Evolutionary conservation across 2,888 invertebrate genomes (phyloP), one percentile per base, ranked within the genome.

Genomic region (Apoderus coryli): DNA sequence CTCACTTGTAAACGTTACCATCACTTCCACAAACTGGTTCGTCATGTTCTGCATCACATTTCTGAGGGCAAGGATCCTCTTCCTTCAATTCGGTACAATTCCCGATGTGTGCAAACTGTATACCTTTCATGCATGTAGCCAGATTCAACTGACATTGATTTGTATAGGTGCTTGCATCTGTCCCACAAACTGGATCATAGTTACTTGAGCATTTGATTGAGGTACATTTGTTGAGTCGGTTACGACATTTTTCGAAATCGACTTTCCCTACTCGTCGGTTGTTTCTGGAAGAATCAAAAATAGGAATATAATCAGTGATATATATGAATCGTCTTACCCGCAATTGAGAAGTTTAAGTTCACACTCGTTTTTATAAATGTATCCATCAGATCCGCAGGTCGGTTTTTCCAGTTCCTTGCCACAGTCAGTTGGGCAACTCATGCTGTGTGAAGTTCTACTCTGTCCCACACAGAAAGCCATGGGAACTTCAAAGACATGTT

Each of bases 401-500:
- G 76, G 64, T 35, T 69, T 68, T 47, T 78, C 76, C 38, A 71
- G 67, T 48, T 76, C 75, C n/a, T 67, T 71, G 7, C 63, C 62
- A 49, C 86, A 88, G 44, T 75, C 74, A 1, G 76, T 68, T 1
- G 85, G 77, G 46, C 85, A 86, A 10, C 63, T 64, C 4, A 60
- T 54, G 13, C 65, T 58, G 35, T 61, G 57, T 2, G 75, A 70
- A 1, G 77, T 78, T 33, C 80, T 61, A 50, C 85, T 84, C 48
- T 66, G 61, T 2, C 79, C 73, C 37, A 80, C 72, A 55, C 88
- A 88, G 60, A 78, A 85, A 7, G 86, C 79, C 70, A 88, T 79
- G 1, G 88, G 88, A 9, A 88, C 85, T 61, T 88, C 88, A 54
- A 86, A 89, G 6, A 89, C 84, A 57, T 88, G 88, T 55, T 86